These are phyloP conservation scores for Vanessa tameamea DNA, from an alignment of 1,140 invertebrate genomes.

Conservation along the genomic window DNA sequence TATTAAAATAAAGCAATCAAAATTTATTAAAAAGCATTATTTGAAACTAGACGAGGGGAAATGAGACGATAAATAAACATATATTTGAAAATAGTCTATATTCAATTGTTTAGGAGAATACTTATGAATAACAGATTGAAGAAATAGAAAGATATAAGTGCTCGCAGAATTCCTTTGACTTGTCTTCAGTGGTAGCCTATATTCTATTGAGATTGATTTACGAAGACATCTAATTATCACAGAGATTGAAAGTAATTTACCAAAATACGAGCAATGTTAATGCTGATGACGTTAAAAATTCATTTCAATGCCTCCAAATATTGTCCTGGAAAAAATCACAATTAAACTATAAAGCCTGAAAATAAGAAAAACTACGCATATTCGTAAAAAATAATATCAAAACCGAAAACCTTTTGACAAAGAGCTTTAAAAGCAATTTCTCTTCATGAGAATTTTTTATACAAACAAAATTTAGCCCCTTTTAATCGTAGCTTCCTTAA, in stretches of 20 bases:
- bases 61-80: too few species aligned
- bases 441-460: slow-evolving; percentile 22
- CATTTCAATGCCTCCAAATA: too few species aligned
- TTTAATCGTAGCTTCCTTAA: slow-evolving; percentile 51
- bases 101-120: too few species aligned
- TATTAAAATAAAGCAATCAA: too few species aligned
- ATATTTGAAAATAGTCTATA: too few species aligned
- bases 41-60: too few species aligned
- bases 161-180: slow-evolving; percentile 10
- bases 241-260: slow-evolving; percentile 26
- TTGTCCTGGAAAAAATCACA: too few species aligned
- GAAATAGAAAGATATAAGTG: not conserved
- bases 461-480: slow-evolving; percentile 45
- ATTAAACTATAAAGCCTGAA: too few species aligned
- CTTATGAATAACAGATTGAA: too few species aligned
- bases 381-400: not conserved
- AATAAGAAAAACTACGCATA: too few species aligned
- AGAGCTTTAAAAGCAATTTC: slow-evolving; percentile 17
- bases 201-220: slow-evolving; percentile 65
- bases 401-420: not conserved
- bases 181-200: slow-evolving; percentile 45
- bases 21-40: too few species aligned
- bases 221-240: slow-evolving; percentile 62
- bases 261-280: slow-evolving; percentile 11
- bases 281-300: not conserved